These are phyloP conservation scores for Aplidium turbinatum DNA, from an alignment of 23 tunicate species.

Conservation along the genomic window DNA sequence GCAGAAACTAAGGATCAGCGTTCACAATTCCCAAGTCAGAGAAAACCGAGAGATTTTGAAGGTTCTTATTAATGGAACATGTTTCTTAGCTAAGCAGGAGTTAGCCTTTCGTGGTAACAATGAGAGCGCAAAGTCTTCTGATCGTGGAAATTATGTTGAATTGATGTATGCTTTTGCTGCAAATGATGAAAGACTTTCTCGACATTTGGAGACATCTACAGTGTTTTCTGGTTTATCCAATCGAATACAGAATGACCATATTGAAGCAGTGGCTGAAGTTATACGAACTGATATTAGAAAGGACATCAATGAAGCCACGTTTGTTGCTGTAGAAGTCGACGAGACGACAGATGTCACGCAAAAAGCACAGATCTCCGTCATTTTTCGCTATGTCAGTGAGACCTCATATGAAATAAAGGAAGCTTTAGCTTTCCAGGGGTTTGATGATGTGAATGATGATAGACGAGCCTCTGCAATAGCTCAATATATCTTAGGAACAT, in stretches of 20 bases:
- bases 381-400: conserved; percentile 18
- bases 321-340: conserved; percentile 24
- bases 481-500: conserved; percentile 5
- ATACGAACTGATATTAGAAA: conserved; percentile 14
- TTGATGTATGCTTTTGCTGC: conserved; percentile 19
- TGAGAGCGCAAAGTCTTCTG: conserved; percentile 12
- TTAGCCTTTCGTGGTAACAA: conserved; percentile 18
- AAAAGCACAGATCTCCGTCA: conserved; percentile 13
- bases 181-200: conserved; percentile 27
- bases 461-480: conserved; percentile 19
- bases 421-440: conserved; percentile 11
- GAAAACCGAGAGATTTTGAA: conserved; percentile 26
- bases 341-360: conserved; percentile 26
- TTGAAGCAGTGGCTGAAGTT: too few relatives aligned
- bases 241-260: conserved; percentile 24
- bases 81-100: conserved; percentile 11
- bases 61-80: neutral
- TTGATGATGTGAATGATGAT: neutral
- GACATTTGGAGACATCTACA: conserved; percentile 18
- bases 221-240: conserved; percentile 26
- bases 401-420: conserved; percentile 15
- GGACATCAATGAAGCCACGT: conserved; percentile 13
- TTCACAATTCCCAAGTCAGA: conserved; percentile 13
- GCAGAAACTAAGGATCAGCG: conserved; percentile 14
- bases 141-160: conserved; percentile 18